Base-by-base conservation (phyloP, 1,140 invertebrate genomes). In the Saccostrea cuccullata region DNA sequence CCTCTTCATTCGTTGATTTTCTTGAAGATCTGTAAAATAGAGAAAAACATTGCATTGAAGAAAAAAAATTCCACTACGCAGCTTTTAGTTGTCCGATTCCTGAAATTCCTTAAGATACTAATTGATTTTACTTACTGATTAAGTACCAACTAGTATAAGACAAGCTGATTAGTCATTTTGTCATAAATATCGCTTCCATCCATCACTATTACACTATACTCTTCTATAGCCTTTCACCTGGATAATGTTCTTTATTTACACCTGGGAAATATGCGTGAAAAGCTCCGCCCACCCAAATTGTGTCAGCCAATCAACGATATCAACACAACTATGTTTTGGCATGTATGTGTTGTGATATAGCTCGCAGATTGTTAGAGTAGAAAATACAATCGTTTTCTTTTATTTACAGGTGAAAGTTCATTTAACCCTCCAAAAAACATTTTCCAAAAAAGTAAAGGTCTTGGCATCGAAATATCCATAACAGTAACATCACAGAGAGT, bases 81-180 rank as follows among this genome's bases (percentile, higher is more conserved):
- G 58, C 58, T 64, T 11, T 20, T 60, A 2, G 58, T 13, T 60
- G 58, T 60, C 3, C 67, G 13, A 26, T 73, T 36, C 26, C 26
- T 36, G 30, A 77, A 36, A 64, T 64, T 77, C 23, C 15, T 11
- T 12, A 77, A 30, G 13, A 77, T 77, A 77, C 3, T 77, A 77
- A 77, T 77, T 77, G 70, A 77, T 77, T 77, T 77, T 77, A 77
- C 70, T 77, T 77, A 77, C 70, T 30, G 23, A 77, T 77, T 77
- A 40, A 30, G 23, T 77, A 77, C 30, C 70, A 13, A 77, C 23
- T 77, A 77, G 70, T 30, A 77, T 77, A 11, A 30, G 70, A 77
- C 70, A 77, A 30, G 70, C 70, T 77, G 70, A 77, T 77, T 77
- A 77, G 70, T 77, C 70, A 77, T 77, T 77, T 77, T 77, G 70